Percentiles rank a stretch among this genome's conserved stretches.
Conservation (phyloP, 2,113 vertebrate species). For the Hipposideros armiger region DNA sequence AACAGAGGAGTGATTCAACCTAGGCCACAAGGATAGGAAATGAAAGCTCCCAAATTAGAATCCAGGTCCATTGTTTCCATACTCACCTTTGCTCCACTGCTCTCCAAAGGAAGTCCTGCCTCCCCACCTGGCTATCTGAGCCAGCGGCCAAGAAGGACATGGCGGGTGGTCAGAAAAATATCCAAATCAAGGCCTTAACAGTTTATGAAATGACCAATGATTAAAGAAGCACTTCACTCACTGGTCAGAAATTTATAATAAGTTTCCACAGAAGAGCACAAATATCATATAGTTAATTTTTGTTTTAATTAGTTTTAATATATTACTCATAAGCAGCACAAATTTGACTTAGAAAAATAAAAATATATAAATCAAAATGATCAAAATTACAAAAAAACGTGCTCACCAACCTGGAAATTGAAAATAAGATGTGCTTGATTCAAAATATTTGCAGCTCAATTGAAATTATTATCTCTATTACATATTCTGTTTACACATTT, state of each 20-base stretch:
- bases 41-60: not conserved
- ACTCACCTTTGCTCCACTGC: too few species aligned
- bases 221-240: not conserved
- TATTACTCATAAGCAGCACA: not conserved
- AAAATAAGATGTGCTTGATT: conserved; percentile 5
- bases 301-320: not conserved
- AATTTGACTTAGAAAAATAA: not conserved
- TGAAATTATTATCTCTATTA: not conserved
- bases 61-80: not conserved
- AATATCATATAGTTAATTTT: not conserved
- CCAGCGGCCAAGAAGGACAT: not conserved
- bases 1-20: not conserved
- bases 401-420: not conserved
- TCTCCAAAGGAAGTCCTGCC: too few species aligned
- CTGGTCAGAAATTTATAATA: not conserved
- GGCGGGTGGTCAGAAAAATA: not conserved
- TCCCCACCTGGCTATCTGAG: not conserved
- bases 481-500: not conserved
- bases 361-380: not conserved
- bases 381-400: not conserved
- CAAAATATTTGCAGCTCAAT: conserved; percentile 24
- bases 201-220: not conserved
- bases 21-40: not conserved
- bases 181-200: not conserved
- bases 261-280: not conserved